A percentile compares a stretch with the other conserved stretches of the same genome.
These are phyloP conservation scores for Iselma pallidipennis DNA, from an alignment of 2,888 invertebrate genomes.

Conservation along the genomic window DNA sequence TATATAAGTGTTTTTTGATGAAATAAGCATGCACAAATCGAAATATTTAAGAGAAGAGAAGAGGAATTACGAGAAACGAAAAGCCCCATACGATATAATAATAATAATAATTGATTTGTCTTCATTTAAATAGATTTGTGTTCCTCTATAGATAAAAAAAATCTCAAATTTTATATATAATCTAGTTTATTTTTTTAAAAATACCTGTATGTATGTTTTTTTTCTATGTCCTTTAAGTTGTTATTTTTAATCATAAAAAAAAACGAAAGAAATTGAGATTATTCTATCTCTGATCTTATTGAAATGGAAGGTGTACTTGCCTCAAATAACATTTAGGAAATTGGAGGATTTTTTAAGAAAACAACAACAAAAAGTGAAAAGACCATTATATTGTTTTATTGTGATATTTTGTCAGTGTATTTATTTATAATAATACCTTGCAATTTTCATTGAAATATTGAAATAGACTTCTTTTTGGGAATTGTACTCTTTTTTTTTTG, in stretches of 20 bases:
- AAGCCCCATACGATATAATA: too few species aligned
- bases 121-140: conserved; percentile 18
- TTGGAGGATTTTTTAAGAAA: conserved; percentile 19
- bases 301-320: conserved; percentile 36
- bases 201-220: conserved; percentile 8
- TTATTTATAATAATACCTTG: conserved; percentile 29
- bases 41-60: conserved; percentile 1
- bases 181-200: conserved; percentile 19
- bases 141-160: conserved; percentile 31
- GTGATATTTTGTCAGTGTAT: conserved; percentile 45
- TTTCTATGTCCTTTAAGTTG: conserved; percentile 26
- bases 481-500: neutral
- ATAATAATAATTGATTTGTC: too few species aligned
- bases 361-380: conserved; percentile 27
- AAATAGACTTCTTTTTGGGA: neutral
- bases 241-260: conserved; percentile 31
- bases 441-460: neutral
- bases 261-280: too few species aligned
- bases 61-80: too few species aligned
- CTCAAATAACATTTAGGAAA: conserved; percentile 25
- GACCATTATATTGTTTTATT: conserved; percentile 51
- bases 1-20: conserved; percentile 22
- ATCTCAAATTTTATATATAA: conserved; percentile 27
- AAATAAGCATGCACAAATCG: conserved; percentile 29
- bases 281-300: conserved; percentile 36